Evolutionary conservation across 2,888 invertebrate species (phyloP).

Genomic region (Scotopteryx bipunctaria): DNA sequence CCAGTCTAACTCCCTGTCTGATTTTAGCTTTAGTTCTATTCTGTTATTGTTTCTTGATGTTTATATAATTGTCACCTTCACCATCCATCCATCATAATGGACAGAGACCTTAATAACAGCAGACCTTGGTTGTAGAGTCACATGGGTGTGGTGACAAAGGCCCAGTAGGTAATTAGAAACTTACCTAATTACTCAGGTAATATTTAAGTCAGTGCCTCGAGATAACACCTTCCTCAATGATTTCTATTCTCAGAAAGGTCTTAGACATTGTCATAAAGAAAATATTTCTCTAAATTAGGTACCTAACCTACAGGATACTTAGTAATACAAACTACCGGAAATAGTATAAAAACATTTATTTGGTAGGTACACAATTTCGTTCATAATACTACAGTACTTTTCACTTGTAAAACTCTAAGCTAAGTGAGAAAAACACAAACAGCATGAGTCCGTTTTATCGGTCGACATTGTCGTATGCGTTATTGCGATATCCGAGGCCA

Average conservation of each 20-base stretch:
- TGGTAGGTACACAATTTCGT: slow-evolving; percentile 18
- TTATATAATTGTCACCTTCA: too few relatives aligned
- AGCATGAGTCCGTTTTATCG: not conserved
- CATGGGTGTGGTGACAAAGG: not conserved
- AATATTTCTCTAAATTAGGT: not conserved
- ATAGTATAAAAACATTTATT: slow-evolving; percentile 39
- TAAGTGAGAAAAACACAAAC: not conserved
- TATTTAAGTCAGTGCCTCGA: slow-evolving; percentile 70
- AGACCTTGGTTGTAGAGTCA: too few relatives aligned
- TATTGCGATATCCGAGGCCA: too few relatives aligned
- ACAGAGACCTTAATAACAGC: too few relatives aligned
- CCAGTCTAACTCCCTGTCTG: too few relatives aligned
- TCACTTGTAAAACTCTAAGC: slow-evolving; percentile 16
- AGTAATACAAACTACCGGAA: slow-evolving; percentile 14
- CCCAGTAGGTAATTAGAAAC: slow-evolving; percentile 35
- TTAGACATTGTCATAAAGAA: slow-evolving; percentile 11
- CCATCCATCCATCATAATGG: too few relatives aligned
- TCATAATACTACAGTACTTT: slow-evolving; percentile 28
- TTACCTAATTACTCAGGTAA: too few relatives aligned
- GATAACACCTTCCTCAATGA: slow-evolving; percentile 45
- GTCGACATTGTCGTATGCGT: not conserved
- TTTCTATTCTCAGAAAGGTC: slow-evolving; percentile 21
- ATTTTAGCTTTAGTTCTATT: too few relatives aligned
- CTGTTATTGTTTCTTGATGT: too few relatives aligned
- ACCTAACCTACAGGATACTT: not conserved